Percentiles rank a stretch among this genome's conserved stretches.
Evolutionary conservation across 2,797 vertebrate species (phyloP).

Genomic region (Acridotheres tristis): DNA sequence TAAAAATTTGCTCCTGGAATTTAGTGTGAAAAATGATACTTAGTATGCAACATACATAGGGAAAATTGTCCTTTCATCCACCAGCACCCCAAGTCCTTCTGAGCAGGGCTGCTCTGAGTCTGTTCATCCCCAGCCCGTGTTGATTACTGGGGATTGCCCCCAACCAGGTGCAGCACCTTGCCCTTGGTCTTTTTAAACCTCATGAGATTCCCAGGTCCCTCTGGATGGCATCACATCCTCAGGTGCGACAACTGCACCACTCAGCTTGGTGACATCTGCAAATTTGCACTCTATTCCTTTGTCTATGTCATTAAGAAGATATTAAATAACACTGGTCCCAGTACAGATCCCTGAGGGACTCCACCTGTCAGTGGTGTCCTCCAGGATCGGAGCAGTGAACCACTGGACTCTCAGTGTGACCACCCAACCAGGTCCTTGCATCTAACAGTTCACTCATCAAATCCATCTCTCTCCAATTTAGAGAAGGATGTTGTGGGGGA

Average conservation of each 20-base stretch:
- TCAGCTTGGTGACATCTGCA: neutral
- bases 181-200: neutral
- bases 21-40: neutral
- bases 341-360: neutral
- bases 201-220: neutral
- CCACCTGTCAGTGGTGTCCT: neutral
- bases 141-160: neutral
- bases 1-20: neutral
- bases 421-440: neutral
- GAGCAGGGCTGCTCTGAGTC: neutral
- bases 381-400: neutral
- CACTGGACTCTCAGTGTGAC: neutral
- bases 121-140: neutral
- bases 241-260: neutral
- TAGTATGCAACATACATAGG: neutral
- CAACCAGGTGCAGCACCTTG: neutral
- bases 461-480: rapidly evolving
- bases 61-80: neutral
- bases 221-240: neutral
- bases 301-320: too few species aligned
- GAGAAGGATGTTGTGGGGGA: neutral
- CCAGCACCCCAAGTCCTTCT: neutral
- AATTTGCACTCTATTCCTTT: rapidly evolving
- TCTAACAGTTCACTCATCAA: neutral
- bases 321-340: neutral